Evolutionary conservation across 2,113 vertebrate species (phyloP).

Genomic region (Hoplias malabaricus): DNA sequence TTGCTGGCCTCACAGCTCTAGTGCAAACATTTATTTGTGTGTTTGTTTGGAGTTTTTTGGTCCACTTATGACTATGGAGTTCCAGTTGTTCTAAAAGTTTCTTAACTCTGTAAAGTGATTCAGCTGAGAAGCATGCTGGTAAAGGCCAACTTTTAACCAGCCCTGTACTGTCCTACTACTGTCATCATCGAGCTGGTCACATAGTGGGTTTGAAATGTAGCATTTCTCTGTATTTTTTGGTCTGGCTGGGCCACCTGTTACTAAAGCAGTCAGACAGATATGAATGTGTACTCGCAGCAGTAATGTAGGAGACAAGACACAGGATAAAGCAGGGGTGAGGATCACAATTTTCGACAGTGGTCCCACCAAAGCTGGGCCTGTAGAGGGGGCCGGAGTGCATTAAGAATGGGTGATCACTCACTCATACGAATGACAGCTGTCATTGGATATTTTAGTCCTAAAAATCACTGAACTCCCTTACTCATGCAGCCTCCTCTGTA

Average conservation of each 20-base stretch:
- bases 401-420: not conserved
- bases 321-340: not conserved
- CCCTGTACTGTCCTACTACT: not conserved
- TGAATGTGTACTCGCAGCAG: not conserved
- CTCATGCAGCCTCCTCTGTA: not conserved
- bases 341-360: not conserved
- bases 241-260: not conserved
- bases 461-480: not conserved
- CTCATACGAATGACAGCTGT: not conserved
- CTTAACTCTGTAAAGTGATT: not conserved
- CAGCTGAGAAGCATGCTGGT: not conserved
- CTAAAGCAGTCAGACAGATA: conserved; percentile 1
- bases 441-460: not conserved
- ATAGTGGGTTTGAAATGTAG: not conserved
- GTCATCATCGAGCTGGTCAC: not conserved
- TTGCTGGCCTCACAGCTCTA: too few species aligned
- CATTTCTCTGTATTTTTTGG: not conserved
- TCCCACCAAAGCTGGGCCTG: not conserved
- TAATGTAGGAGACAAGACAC: not conserved
- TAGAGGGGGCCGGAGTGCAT: not conserved
- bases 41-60: too few species aligned
- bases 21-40: too few species aligned
- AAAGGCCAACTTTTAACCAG: not conserved
- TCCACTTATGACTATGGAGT: not conserved
- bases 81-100: not conserved